These are phyloP conservation scores for Paradisaea rubra DNA, from an alignment of 2,113 vertebrate species.

Conservation along the genomic window DNA sequence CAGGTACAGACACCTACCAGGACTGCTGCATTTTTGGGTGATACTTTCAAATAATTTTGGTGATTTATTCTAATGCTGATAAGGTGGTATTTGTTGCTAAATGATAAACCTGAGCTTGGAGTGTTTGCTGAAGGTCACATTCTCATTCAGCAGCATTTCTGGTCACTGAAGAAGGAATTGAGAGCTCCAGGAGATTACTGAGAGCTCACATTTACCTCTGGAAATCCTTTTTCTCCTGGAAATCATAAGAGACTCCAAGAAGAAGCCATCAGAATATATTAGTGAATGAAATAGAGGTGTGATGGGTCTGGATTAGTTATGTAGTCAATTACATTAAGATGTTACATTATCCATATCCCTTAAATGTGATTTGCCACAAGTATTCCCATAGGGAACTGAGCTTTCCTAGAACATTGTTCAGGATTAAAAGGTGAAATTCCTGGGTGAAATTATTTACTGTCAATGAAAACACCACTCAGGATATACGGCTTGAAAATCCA, in stretches of 20 bases:
- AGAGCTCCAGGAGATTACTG: background rate
- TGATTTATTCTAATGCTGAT: background rate
- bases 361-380: background rate
- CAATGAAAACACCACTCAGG: slow-evolving; percentile 61
- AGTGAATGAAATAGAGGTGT: background rate
- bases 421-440: background rate
- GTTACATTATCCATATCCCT: background rate
- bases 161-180: background rate
- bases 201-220: background rate
- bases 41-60: background rate
- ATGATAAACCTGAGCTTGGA: background rate
- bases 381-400: background rate
- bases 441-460: background rate
- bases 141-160: background rate
- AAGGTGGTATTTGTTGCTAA: background rate
- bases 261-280: background rate
- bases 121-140: background rate
- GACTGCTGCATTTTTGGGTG: background rate
- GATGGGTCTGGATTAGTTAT: background rate
- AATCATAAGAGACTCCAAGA: background rate
- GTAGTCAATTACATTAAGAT: background rate
- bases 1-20: background rate
- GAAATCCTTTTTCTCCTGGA: background rate
- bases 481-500: slow-evolving; percentile 71
- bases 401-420: background rate